Base-by-base conservation (phyloP, 2,113 vertebrate species). In the Phoenicopterus ruber region DNA sequence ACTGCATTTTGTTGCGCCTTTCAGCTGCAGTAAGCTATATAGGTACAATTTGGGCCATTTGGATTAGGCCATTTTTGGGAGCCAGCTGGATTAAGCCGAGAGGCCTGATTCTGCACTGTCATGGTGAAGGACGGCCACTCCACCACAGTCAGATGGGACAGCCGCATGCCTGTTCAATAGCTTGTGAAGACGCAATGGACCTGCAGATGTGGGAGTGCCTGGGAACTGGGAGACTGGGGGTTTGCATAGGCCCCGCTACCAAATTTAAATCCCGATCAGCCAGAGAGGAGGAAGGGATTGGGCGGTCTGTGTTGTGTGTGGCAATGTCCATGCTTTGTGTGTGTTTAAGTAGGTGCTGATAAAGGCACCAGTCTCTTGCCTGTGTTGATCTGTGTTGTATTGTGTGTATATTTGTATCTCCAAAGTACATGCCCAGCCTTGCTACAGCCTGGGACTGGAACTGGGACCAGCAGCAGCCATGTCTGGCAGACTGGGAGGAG, bases 221-320 rank as follows among this genome's bases (percentile, higher is more conserved):
- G 29, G 24, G 26, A 90, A 58, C 3, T 13, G 47, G 8, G 20
- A 77, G 17, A 50, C 6, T 20, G 18, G 22, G 18, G 18, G 2
- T 17, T n/a, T 78, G 25, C 11, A 10, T 25, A 42, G 7, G 20
- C 9, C 24, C 20, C 15, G 7, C 34, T 59, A 44, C 11, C 11
- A 73, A 38, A 26, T 67, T 87, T 85, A 47, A 63, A 44, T 38
- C 65, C 29, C 21, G n/a, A 55, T 61, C 26, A 63, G 22, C 3
- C 7, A 5, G 44, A 71, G n/a, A 59, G 32, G 10, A 82, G 9
- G 17, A 63, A 4, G 3, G 14, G 7, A 38, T 8, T 29, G 36
- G 5, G 6, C 0, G 0, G 5, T 46, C 13, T 14, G 2, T 62
- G 34, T 15, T 76, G 58, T 34, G 19, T 6, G 0, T 36, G 34